Evolutionary conservation across 1,140 invertebrate genomes (phyloP), one percentile per base, ranked within the genome.

Genomic region (Brachionus plicatilis): DNA sequence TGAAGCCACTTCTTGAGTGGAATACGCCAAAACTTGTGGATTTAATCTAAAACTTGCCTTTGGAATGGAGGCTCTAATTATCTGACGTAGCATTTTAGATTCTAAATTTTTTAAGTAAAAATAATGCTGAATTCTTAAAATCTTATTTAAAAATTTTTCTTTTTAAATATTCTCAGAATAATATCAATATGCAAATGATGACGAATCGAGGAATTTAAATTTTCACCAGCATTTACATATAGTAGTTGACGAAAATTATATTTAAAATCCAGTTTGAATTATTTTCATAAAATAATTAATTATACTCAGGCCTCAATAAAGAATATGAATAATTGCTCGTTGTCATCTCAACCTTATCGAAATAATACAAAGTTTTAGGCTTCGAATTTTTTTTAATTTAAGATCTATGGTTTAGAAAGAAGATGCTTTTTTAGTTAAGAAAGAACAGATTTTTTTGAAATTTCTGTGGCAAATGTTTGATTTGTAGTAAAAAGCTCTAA

Each of bases 301-400:
- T 60, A 60, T 72, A 72, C 5, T 41, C 7, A 43, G 29, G 17
- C 37, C 68, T 72, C 68, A 20, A 17, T 41, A 43, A n/a, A 43
- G 29, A 72, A 72, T 14, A 43, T 24, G 17, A 72, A 43, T 43
- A 72, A 41, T 41, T 72, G 8, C 17, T 43, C 68, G 68, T 72
- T 72, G 68, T 72, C 68, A 72, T 72, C 68, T 72, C 68, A 72
- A 72, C 68, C 68, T 72, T 41, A 72, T 72, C 68, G 33, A 12
- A 72, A 72, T 72, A 72, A 43, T 60, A 20, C 17, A 24, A 17
- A 60, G 17, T 9, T 60, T 60, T 9, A 60, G 53, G 9, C n/a
- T 24, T 56, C 8, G 8, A 41, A 45, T 20, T 41, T 41, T 41
- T 72, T 24, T 43, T 1, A 68, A 20, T 6, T 24, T 20, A 8